A percentile compares a stretch with the other conserved stretches of the same genome.
These are phyloP conservation scores for Synergus japonicus DNA, from an alignment of 2,888 invertebrate species.

Conservation along the genomic window DNA sequence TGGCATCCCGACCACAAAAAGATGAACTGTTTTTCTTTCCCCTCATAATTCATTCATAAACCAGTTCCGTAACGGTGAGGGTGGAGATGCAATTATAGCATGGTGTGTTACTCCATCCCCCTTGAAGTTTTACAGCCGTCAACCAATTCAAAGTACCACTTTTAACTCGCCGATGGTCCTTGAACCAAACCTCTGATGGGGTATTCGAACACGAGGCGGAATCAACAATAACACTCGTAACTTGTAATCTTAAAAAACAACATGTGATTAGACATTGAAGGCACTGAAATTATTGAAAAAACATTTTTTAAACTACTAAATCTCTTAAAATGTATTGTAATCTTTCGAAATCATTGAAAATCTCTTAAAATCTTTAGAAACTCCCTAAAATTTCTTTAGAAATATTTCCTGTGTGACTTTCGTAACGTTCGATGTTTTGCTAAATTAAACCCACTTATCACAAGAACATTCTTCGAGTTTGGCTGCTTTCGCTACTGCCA, in stretches of 20 bases:
- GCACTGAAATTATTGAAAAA: too few relatives aligned
- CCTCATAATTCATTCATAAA: slow-evolving; percentile 8
- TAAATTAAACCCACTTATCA: background rate
- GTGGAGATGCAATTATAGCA: slow-evolving; percentile 19
- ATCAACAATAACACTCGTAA: background rate
- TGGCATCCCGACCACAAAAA: background rate
- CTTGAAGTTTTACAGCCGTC: slow-evolving; percentile 15
- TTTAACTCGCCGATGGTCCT: slow-evolving; percentile 27
- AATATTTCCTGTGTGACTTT: background rate
- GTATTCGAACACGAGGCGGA: background rate
- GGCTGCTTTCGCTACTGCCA: background rate
- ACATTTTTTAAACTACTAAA: too few relatives aligned
- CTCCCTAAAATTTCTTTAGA: background rate
- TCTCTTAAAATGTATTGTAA: too few relatives aligned
- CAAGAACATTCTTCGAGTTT: background rate
- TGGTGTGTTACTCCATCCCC: slow-evolving; percentile 12
- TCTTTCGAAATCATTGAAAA: too few relatives aligned
- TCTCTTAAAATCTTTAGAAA: too few relatives aligned
- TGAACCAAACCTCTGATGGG: background rate
- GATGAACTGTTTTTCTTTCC: background rate
- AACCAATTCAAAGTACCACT: slow-evolving; percentile 13
- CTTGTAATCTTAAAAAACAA: background rate
- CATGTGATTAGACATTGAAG: too few relatives aligned
- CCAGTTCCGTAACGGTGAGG: slow-evolving; percentile 11
- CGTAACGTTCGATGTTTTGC: background rate